A percentile compares a stretch with the other conserved stretches of the same genome.
These are phyloP conservation scores for Melangyna quadrimaculata DNA, from an alignment of 2,888 invertebrate genomes.

Conservation along the genomic window DNA sequence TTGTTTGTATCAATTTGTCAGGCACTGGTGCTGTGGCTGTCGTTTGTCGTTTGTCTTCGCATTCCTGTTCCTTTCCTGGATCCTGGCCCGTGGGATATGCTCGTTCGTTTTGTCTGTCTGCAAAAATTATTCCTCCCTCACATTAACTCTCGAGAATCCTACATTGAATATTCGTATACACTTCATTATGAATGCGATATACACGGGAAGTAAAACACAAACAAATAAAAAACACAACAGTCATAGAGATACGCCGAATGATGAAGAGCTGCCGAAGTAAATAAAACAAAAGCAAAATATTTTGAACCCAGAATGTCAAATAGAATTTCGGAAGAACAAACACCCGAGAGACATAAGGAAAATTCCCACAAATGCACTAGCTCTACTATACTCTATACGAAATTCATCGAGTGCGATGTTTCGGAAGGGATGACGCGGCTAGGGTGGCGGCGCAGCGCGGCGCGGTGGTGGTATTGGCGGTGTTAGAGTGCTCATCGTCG, in stretches of 20 bases:
- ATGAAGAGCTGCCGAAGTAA: slow-evolving; percentile 6
- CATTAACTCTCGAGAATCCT: slow-evolving; percentile 38
- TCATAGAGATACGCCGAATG: neutral
- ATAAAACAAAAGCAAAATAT: slow-evolving; percentile 28
- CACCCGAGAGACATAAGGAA: slow-evolving; percentile 56
- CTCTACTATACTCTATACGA: too few species aligned
- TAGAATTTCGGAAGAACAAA: slow-evolving; percentile 61
- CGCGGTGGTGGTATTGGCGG: neutral
- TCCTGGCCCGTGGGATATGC: neutral
- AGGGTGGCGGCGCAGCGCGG: neutral
- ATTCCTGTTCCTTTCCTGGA: neutral
- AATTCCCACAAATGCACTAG: slow-evolving; percentile 66
- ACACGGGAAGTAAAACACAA: slow-evolving; percentile 9
- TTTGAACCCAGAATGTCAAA: slow-evolving; percentile 58
- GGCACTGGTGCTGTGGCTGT: slow-evolving; percentile 15
- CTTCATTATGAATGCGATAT: slow-evolving; percentile 67
- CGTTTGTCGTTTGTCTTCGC: neutral
- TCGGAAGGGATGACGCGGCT: neutral
- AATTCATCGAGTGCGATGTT: slow-evolving; percentile 35
- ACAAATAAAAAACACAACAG: neutral
- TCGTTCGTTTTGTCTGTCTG: slow-evolving; percentile 5
- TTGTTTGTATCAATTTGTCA: slow-evolving; percentile 66
- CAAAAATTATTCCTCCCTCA: slow-evolving; percentile 52
- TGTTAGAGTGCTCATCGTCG: slow-evolving; percentile 43
- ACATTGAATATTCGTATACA: slow-evolving; percentile 62